Percentiles rank a stretch among this genome's conserved stretches.
phyloP scores from a whole-genome alignment of 2,113 vertebrate genomes.

The Centropus unirufus region DNA sequence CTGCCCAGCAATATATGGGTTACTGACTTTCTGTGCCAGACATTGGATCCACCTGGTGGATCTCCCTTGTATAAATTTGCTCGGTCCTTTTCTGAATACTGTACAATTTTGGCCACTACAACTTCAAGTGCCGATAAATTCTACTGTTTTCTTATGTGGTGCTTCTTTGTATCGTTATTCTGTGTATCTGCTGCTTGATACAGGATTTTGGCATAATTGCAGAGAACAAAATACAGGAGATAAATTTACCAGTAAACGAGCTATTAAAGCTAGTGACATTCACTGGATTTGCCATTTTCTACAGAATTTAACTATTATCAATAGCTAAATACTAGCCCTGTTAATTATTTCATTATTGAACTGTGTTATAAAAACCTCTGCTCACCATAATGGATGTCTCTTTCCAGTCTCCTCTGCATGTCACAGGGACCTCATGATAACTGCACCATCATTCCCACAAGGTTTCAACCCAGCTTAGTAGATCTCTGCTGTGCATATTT shows the following conservation, averaged over 20 bases:
- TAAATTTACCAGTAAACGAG: neutral
- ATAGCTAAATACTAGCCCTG: neutral
- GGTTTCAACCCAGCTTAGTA: neutral
- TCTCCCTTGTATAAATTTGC: neutral
- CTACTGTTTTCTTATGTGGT: neutral
- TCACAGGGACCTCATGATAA: neutral
- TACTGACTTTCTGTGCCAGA: neutral
- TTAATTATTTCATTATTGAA: neutral
- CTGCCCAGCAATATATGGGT: neutral
- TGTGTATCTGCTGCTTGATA: neutral
- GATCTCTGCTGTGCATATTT: neutral
- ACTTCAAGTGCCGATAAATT: neutral
- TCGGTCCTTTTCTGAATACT: neutral
- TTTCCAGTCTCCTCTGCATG: neutral
- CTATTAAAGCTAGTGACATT: neutral
- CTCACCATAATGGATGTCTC: fast-evolving
- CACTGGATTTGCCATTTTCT: neutral
- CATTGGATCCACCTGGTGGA: neutral
- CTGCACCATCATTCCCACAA: neutral
- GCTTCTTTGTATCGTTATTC: neutral
- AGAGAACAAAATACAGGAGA: neutral
- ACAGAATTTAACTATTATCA: neutral
- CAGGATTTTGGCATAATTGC: neutral
- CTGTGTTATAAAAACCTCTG: neutral
- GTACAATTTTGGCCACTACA: neutral